phyloP scores from a whole-genome alignment of 2,888 invertebrate species.

The Neoascia interrupta region DNA sequence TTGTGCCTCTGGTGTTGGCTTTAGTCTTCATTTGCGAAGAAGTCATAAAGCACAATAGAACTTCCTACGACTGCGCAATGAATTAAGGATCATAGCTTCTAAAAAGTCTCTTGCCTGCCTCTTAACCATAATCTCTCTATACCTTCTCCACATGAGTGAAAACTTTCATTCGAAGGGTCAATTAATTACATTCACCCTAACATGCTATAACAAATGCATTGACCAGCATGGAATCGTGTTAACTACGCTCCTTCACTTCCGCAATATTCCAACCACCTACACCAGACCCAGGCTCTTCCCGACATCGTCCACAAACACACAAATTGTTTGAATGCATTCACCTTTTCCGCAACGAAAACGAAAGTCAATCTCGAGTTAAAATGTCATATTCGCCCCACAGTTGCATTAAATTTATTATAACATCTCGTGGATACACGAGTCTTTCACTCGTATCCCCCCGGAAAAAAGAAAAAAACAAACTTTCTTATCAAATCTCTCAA shows the following conservation, averaged over 20 bases:
- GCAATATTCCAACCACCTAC: slow-evolving; percentile 55
- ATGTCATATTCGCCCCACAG: slow-evolving; percentile 48
- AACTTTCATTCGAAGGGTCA: slow-evolving; percentile 34
- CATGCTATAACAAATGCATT: slow-evolving; percentile 35
- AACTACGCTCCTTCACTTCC: slow-evolving; percentile 35
- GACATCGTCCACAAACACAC: slow-evolving; percentile 5
- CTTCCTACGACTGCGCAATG: no score
- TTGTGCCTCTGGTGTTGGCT: no score
- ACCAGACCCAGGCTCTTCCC: neutral
- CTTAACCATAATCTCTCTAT: no score
- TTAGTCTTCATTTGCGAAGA: no score
- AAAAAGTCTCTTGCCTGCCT: no score
- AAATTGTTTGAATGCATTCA: slow-evolving; percentile 60
- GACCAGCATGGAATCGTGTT: slow-evolving; percentile 18
- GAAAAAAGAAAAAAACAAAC: slow-evolving; percentile 1
- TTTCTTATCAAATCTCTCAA: slow-evolving; percentile 50
- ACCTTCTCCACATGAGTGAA: no score
- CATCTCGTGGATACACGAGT: slow-evolving; percentile 36
- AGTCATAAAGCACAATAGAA: no score
- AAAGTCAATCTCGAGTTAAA: slow-evolving; percentile 57
- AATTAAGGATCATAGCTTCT: no score
- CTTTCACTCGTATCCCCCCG: slow-evolving; percentile 21
- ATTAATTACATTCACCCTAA: slow-evolving; percentile 54
- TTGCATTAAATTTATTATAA: slow-evolving; percentile 51
- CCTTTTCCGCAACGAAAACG: slow-evolving; percentile 54